Base-by-base conservation (phyloP, 1,140 invertebrate species). In the Panagrolaimus sp. region DNA sequence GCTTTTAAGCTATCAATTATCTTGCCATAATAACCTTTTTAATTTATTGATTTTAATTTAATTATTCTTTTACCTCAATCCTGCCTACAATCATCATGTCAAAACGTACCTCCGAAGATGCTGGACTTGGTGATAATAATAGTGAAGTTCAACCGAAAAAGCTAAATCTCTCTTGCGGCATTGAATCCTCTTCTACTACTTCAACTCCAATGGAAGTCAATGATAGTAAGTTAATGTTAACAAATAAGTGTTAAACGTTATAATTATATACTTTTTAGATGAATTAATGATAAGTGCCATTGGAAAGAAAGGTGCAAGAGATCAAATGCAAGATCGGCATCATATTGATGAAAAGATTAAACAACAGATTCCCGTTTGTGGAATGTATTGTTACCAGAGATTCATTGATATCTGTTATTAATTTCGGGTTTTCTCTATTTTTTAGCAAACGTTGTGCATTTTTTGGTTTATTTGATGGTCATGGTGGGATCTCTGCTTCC, bases 261-360 rank as follows among this genome's bases (percentile, higher is more conserved):
- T n/a, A n/a, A 14, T n/a, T n/a, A n/a, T n/a, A n/a, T n/a, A n/a
- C n/a, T 2, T 17, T 58, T 58, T 12, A 58, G 52, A 58, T 21
- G 10, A 21, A 21, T 21, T 58, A 21, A 14, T 58, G 10, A 28
- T 58, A 21, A 28, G 52, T 28, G 28, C 52, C 21, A 79, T 79
- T 1, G 81, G 84, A 70, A 78, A 81, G 48, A 80, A 86, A 75
- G 86, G 86, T 26, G 86, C 87, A 71, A 75, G 86, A 65, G 85
- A 86, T 58, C 85, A 86, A 55, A 87, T 87, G 86, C 85, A 87
- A 69, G 86, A 87, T 77, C 83, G 83, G 17, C 83, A 85, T 74
- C 52, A 83, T 26, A 71, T 86, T 9, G 67, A 84, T 15, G 76
- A 85, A 67, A 78, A 83, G 45, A 69, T 84, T 75, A 65, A 78